Conservation (phyloP, 2,113 vertebrate genomes). For the Ornithorhynchus anatinus region DNA sequence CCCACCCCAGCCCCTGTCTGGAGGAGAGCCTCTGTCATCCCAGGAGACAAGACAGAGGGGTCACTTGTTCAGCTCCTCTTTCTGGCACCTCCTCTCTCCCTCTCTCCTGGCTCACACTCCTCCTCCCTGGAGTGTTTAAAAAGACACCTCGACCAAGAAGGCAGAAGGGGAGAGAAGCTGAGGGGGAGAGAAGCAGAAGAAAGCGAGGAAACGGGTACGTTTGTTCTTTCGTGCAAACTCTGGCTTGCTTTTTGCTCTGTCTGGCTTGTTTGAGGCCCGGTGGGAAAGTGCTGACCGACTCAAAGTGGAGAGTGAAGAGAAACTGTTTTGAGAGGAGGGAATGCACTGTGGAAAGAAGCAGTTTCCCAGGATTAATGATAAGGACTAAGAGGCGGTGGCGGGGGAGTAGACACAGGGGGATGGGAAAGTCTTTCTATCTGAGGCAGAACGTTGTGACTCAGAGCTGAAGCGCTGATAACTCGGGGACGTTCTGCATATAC, state of each 20-base stretch:
- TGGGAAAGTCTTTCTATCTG: neutral
- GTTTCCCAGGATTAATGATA: neutral
- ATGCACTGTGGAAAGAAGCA: neutral
- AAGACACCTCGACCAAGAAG: constrained; percentile 49
- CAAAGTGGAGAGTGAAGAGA: neutral
- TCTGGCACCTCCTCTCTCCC: constrained; percentile 42
- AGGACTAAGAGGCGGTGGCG: neutral
- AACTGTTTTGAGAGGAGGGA: neutral
- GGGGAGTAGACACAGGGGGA: neutral
- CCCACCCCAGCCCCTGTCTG: neutral
- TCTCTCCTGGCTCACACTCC: constrained; percentile 20
- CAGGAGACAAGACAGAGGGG: constrained; percentile 33
- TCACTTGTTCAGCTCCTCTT: constrained; percentile 52
- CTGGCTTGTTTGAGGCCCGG: neutral
- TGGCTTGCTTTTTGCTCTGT: constrained; percentile 20
- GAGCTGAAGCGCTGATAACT: no score
- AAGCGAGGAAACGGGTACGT: no score
- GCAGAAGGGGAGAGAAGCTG: constrained; percentile 31
- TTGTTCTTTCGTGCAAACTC: constrained; percentile 40
- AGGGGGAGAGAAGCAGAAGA: constrained; percentile 28
- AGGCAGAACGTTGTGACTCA: no score
- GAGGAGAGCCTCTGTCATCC: constrained; percentile 1
- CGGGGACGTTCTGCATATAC: no score
- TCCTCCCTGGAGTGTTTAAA: constrained; percentile 36
- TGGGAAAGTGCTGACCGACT: neutral